Evolutionary conservation across 2,888 invertebrate genomes (phyloP).

Genomic region (Callimorpha dominula): DNA sequence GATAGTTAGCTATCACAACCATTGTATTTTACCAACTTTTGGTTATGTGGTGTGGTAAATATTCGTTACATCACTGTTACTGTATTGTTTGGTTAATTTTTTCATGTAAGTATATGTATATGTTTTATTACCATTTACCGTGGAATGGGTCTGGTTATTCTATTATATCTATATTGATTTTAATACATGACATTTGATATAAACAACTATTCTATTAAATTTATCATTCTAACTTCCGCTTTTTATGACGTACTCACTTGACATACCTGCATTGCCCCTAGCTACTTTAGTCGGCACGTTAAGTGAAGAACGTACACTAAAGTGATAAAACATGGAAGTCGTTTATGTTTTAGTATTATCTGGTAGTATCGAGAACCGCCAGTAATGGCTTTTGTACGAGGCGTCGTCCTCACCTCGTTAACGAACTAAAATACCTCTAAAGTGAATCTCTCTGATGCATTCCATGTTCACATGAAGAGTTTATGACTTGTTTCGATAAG

Average conservation of each 20-base stretch:
- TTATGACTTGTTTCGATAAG: slow-evolving; percentile 19
- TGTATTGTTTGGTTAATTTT: background rate
- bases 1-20: too few relatives aligned
- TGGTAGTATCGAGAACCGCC: slow-evolving; percentile 33
- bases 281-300: slow-evolving; percentile 5
- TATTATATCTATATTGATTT: too few relatives aligned
- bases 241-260: background rate
- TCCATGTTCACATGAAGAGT: slow-evolving; percentile 14
- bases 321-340: slow-evolving; percentile 18
- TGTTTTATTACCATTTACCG: background rate
- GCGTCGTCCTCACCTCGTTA: slow-evolving; percentile 49
- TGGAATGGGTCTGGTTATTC: background rate
- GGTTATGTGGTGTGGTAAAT: background rate
- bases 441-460: slow-evolving; percentile 57
- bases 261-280: background rate
- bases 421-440: slow-evolving; percentile 55
- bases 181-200: background rate
- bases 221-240: background rate
- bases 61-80: background rate
- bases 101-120: background rate
- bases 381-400: slow-evolving; percentile 19
- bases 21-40: background rate
- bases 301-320: slow-evolving; percentile 9
- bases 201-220: background rate
- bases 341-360: slow-evolving; percentile 34